phyloP scores from a whole-genome alignment of 2,888 invertebrate genomes.

The Melieria picta region DNA sequence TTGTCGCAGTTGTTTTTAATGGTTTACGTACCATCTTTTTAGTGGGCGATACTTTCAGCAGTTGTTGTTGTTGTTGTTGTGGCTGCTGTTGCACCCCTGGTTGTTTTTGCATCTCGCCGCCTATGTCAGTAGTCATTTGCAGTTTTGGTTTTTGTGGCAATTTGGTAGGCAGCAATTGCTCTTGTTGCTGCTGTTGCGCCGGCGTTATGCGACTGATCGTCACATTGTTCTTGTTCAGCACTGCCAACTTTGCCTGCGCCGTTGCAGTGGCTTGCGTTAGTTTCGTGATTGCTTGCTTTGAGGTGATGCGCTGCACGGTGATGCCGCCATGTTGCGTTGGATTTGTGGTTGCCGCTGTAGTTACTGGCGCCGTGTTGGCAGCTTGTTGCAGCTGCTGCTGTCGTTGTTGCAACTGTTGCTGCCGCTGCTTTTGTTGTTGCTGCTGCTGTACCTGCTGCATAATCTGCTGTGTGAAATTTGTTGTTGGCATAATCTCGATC shows the following conservation, averaged over 20 bases:
- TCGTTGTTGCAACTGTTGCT: conserved; percentile 43
- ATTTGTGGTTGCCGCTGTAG: conserved; percentile 45
- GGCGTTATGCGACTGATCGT: conserved; percentile 59
- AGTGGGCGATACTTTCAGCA: conserved; percentile 32
- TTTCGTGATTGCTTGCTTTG: conserved; percentile 41
- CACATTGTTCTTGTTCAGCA: conserved; percentile 61
- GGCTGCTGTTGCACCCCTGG: not conserved
- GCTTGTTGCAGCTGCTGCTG: conserved; percentile 40
- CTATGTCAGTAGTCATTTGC: conserved; percentile 15
- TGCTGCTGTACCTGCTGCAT: conserved; percentile 48
- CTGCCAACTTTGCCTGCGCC: conserved; percentile 48
- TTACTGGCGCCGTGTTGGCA: conserved; percentile 42
- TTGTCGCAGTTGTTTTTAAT: conserved; percentile 21
- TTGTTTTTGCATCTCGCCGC: too few relatives aligned
- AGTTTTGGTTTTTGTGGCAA: conserved; percentile 20
- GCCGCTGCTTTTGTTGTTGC: conserved; percentile 43
- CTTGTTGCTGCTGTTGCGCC: conserved; percentile 40
- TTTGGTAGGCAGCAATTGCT: too few relatives aligned
- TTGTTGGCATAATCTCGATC: conserved; percentile 49
- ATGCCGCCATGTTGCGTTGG: conserved; percentile 46
- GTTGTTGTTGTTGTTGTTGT: conserved; percentile 28
- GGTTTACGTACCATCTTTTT: conserved; percentile 29
- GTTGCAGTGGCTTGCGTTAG: conserved; percentile 3
- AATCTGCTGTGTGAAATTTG: conserved; percentile 51
- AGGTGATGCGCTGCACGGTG: conserved; percentile 57